Base-by-base conservation (phyloP, 2,888 invertebrate species). In the Elysia crispata region DNA sequence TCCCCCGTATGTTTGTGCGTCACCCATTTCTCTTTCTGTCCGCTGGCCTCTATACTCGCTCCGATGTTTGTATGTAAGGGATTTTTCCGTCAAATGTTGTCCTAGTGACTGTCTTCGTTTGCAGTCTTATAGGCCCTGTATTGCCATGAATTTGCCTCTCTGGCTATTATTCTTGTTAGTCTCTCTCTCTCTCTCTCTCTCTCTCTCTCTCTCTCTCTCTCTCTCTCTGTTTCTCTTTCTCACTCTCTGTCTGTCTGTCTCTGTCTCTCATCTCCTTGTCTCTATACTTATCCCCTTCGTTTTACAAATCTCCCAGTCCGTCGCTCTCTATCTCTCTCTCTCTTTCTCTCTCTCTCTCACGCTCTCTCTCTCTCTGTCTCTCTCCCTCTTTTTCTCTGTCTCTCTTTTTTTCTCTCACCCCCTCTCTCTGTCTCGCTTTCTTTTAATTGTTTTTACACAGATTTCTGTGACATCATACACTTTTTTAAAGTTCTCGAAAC, bases 301-400 rank as follows among this genome's bases (percentile, higher is more conserved):
- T 50, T 30, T 50, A 73, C 41, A 28, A 41, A 50, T 67, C 74
- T 73, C 77, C 54, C 74, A 66, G 25, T 31, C 60, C 31, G 66
- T 6, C 66, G 54, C 67, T 28, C 41, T 33, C 69, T 25, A 54
- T 31, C 25, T 15, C 28, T 57, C 60, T 28, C 66, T 28, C 25
- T 50, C 18, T 66, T 20, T 0, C 20, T 23, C 31, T 50, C 25
- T 74, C 28, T 69, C 6, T 78, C 25, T 62, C 62, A 62, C 72
- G 60, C 64, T 57, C 72, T 72, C 62, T 62, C 49, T 57, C 50
- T 57, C 60, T 60, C 69, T 31, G 31, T 33, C 60, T 30, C 54
- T 54, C 50, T 70, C 54, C 23, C 30, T 54, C 77, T 60, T 33
- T 70, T 54, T 70, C 70, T 77, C 69, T 77, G 57, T 70, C 60